Evolutionary conservation across 2,888 invertebrate species (phyloP).

Genomic region (Scrobipalpa atriplicella): DNA sequence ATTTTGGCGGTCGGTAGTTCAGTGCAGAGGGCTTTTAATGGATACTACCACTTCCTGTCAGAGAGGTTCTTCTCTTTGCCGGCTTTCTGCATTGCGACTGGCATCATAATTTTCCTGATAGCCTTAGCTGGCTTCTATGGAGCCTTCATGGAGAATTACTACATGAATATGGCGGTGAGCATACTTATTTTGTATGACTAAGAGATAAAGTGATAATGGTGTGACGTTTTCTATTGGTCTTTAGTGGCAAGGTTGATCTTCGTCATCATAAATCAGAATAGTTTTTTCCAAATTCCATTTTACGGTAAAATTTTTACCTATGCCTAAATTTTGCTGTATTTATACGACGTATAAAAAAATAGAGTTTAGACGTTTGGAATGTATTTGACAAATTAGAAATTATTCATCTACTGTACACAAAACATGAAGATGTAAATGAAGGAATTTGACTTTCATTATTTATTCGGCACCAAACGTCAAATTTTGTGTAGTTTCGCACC

Average conservation of each 20-base stretch:
- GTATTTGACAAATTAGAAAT: too few relatives aligned
- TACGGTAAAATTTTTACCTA: too few relatives aligned
- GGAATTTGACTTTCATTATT: too few relatives aligned
- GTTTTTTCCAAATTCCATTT: not conserved
- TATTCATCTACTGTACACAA: too few relatives aligned
- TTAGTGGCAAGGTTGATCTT: not conserved
- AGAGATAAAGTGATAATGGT: slow-evolving; percentile 16
- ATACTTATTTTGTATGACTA: slow-evolving; percentile 9
- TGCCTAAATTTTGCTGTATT: not conserved
- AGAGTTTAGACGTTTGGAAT: too few relatives aligned
- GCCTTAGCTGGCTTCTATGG: slow-evolving; percentile 95
- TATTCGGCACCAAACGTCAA: too few relatives aligned
- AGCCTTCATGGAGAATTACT: slow-evolving; percentile 91
- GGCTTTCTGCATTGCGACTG: slow-evolving; percentile 87
- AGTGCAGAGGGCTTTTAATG: slow-evolving; percentile 85
- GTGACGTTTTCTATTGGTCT: slow-evolving; percentile 6
- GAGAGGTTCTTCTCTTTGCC: slow-evolving; percentile 89
- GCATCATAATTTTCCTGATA: slow-evolving; percentile 88
- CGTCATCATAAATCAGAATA: not conserved
- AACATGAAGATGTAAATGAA: too few relatives aligned
- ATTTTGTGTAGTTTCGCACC: too few relatives aligned
- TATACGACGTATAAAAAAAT: not conserved
- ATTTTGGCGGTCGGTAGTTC: slow-evolving; percentile 89
- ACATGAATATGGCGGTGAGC: slow-evolving; percentile 90
- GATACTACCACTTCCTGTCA: slow-evolving; percentile 86